A percentile compares a stretch with the other conserved stretches of the same genome.
phyloP scores from a whole-genome alignment of 2,888 invertebrate genomes.

The Polyploca ridens region DNA sequence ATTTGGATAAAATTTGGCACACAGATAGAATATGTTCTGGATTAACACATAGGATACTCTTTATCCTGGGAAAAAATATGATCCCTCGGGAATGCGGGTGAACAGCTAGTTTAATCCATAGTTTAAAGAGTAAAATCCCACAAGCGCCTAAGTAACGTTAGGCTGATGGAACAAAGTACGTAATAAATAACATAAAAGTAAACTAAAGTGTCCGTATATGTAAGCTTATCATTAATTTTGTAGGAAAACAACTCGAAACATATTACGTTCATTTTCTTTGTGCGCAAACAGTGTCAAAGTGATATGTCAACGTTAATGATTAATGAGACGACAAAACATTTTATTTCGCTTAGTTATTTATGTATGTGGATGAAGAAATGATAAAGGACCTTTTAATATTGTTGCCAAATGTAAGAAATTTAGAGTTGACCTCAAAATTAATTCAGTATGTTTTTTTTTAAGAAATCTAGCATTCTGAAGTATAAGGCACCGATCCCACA shows the following conservation, averaged over 20 bases:
- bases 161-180: background rate
- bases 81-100: no score
- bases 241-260: conserved; percentile 16
- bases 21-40: no score
- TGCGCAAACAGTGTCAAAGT: conserved; percentile 18
- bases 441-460: no score
- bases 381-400: background rate
- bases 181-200: background rate
- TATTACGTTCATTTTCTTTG: conserved; percentile 18
- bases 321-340: conserved; percentile 18
- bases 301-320: conserved; percentile 21
- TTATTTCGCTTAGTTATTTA: background rate
- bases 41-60: no score
- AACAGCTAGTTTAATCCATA: no score
- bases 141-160: background rate
- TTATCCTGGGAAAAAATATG: no score
- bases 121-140: background rate
- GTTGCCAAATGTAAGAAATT: background rate
- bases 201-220: background rate
- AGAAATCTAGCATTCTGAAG: no score
- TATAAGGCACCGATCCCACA: no score
- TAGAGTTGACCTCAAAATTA: no score
- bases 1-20: no score
- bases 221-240: background rate
- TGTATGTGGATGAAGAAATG: background rate